Evolutionary conservation across 2,797 vertebrate genomes (phyloP), one percentile per base, ranked within the genome.

Genomic region (Falco naumanni): DNA sequence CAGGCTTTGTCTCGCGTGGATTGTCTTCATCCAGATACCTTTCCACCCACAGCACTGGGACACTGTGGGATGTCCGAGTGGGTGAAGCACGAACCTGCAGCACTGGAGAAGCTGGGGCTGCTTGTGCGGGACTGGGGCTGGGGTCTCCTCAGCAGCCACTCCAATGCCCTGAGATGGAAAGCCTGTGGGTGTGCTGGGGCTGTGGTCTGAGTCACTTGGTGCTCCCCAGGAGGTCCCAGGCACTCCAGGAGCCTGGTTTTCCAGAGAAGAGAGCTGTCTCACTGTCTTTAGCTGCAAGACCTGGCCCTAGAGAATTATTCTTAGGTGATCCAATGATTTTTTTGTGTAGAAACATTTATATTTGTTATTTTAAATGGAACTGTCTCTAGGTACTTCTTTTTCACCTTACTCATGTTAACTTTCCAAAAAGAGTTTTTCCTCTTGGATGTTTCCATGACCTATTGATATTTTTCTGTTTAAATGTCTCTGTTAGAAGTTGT

Each of bases 381-480:
- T 22, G 51, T 86, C 94, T 95, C 95, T 60, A 66, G 87, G 68
- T 63, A 16, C 33, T 76, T n/a, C 75, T 87, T 66, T 76, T 54
- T 66, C 84, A 51, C 69, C 53, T 63, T 43, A 45, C n/a, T 89
- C 33, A 12, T 85, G 93, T 91, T 86, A 91, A 83, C 72, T 76
- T 93, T 79, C 70, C 39, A 17, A 65, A 72, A 72, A 86, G 60
- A 56, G 53, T 68, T 65, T 45, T 72, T 31, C 10, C 84, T 93
- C 56, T 61, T 85, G 79, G 57, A 57, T 83, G n/a, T 89, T 95
- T 94, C 84, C 43, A 22, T 85, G 84, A 92, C 92, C 84, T 87
- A 61, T 78, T 74, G 85, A 56, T 90, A 34, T 56, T 94, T 80
- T 89, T 63, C 93, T 54, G 20, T 63, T 93, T 61, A 50, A 93